Evolutionary conservation across 2,888 invertebrate genomes (phyloP).

Genomic region (Agonopterix heracliana): DNA sequence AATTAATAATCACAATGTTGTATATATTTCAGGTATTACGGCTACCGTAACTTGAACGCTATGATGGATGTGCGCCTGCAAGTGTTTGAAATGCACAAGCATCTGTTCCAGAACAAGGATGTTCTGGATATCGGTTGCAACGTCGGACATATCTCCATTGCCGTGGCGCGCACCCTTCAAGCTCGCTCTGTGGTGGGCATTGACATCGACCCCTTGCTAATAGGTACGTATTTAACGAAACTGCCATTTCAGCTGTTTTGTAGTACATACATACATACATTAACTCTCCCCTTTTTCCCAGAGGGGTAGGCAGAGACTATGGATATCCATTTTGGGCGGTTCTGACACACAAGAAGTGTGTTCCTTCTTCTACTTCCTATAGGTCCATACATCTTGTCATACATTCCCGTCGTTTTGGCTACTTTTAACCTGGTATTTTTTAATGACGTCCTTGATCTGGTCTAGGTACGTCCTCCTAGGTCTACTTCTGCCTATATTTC

Average conservation of each 20-base stretch:
- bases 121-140: conserved; percentile 99
- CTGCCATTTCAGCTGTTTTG: background rate
- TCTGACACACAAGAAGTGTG: no score
- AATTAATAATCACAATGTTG: background rate
- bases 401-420: no score
- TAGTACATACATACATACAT: background rate
- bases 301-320: no score
- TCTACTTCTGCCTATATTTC: no score
- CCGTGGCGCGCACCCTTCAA: conserved; percentile 89
- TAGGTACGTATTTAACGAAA: conserved; percentile 56
- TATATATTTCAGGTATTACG: conserved; percentile 86
- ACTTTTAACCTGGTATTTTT: no score
- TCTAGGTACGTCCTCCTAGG: no score
- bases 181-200: conserved; percentile 93
- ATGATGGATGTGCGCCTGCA: conserved; percentile 90
- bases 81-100: conserved; percentile 85
- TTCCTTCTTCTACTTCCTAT: background rate
- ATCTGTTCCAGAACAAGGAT: conserved; percentile 92
- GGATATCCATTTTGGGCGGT: no score
- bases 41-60: conserved; percentile 90
- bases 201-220: conserved; percentile 94
- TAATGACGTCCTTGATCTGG: no score
- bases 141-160: conserved; percentile 95
- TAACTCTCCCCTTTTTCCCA: no score
- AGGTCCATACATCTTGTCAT: no score